Base-by-base conservation (phyloP, 2,888 invertebrate species). In the Notocelia uddmanniana region DNA sequence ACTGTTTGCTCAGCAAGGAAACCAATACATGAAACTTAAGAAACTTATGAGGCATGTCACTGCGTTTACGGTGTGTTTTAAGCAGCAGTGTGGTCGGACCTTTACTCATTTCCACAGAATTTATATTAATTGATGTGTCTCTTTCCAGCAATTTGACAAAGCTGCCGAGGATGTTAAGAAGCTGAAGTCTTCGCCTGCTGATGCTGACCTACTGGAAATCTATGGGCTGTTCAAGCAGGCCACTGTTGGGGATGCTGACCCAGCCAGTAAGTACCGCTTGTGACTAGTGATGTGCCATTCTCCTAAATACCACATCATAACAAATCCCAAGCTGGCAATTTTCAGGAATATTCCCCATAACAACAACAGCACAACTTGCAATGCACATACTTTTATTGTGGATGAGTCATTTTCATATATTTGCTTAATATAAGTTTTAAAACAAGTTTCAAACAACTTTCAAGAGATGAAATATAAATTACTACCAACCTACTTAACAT, bases 211-310 rank as follows among this genome's bases (percentile, higher is more conserved):
- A 62, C 90, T 98, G 74, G 97, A 98, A 87, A 86, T 99, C 34
- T 99, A 99, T 84, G 96, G 95, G 0, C 94, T 97, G 45, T 99
- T 95, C 94, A 99, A 99, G 86, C 99, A 99, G 91, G 97, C 96
- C 3, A 97, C 97, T 8, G 96, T 97, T 55, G 99, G 99, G 0
- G 98, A 99, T 86, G 95, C 96, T 74, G 97, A 97, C 87, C 98
- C 97, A 83, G 98, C 97, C 83, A 95, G 98, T 98, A 91, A 91
- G 90, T 88, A 73, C 31, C 18, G 34, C 9, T 26, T 11, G 11
- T 45, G 41, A 41, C 26, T n/a, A 26, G 26, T 26, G 26, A 26
- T 26, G 26, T 2, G 26, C 26, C 26, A 26, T 26, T 26, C 26
- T 5, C 26, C 26, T 3, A 5, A 26, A 2, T 5, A 26, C 3